These are phyloP conservation scores for Chloropsis cyanopogon DNA, from an alignment of 2,113 vertebrate species.

Conservation along the genomic window DNA sequence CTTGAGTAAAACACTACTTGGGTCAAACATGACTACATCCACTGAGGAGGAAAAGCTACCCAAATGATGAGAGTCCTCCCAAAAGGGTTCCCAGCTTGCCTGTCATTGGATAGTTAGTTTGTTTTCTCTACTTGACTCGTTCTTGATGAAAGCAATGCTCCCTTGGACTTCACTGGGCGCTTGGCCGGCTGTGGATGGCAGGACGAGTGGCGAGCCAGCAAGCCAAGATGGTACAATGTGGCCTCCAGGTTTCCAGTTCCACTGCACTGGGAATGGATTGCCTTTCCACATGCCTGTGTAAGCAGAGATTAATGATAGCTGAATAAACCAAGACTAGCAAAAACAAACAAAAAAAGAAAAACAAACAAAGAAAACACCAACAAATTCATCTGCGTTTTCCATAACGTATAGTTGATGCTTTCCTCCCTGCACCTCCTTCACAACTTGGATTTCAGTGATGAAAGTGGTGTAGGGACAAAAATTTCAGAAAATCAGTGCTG, in stretches of 20 bases:
- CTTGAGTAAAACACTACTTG: neutral
- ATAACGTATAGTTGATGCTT: neutral
- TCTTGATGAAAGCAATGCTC: neutral
- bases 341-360: neutral
- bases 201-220: accelerated
- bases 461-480: neutral
- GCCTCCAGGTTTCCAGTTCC: neutral
- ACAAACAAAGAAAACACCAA: neutral
- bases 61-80: neutral
- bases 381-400: neutral
- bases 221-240: neutral
- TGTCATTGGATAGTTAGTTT: neutral
- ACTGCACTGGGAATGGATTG: neutral
- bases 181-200: neutral
- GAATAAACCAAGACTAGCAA: neutral
- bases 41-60: neutral
- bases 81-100: neutral
- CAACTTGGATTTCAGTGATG: neutral
- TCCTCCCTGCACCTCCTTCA: neutral
- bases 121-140: neutral
- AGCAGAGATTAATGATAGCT: neutral
- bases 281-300: neutral
- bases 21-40: neutral
- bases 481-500: neutral
- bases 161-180: neutral